Base-by-base conservation (phyloP, 1,140 invertebrate genomes). In the Magallana angulata region DNA sequence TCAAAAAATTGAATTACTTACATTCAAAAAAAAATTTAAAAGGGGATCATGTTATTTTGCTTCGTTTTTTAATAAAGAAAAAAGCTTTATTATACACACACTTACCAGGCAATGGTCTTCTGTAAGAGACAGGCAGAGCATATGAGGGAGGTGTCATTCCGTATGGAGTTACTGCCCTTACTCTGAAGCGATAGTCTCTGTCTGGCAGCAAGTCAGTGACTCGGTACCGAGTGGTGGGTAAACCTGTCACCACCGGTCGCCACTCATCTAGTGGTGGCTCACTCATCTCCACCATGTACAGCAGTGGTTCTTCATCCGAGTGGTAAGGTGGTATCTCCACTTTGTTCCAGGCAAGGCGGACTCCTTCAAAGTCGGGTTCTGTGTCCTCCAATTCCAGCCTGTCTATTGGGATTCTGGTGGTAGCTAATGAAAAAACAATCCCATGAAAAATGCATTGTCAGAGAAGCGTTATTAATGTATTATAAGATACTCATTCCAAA, bases 101-200 rank as follows among this genome's bases (percentile, higher is more conserved):
- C 36, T 24, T 90, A 88, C 89, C 87, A 56, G 89, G 57, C 9
- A 82, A n/a, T 16, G 86, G 62, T 57, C 89, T 85, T 68, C 90
- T 88, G 64, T 90, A 85, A 16, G 90, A 88, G 4, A 91, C 91
- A 6, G 90, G 92, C 64, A 90, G 91, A 68, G 87, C 87, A 36
- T 90, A 90, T 2, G 93, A 92, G 8, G 98, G 98, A 91, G 99
- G 98, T n/a, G 98, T 99, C 82, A 97, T 96, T 80, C 98, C 99
- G 93, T 99, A 99, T 92, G 98, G 97, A 95, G 99, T 99, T 94
- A 99, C 98, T 88, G 98, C 98, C 96, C 98, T 97, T 1, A 99
- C 98, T 82, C 98, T 96, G 96, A 99, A 99, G 89, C 99, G 98
- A 94, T 99, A 99, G 57, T 98, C 97, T 89, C 96, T 89, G 24